phyloP scores from a whole-genome alignment of 2,113 vertebrate genomes.

The Notarius lentiginosus region DNA sequence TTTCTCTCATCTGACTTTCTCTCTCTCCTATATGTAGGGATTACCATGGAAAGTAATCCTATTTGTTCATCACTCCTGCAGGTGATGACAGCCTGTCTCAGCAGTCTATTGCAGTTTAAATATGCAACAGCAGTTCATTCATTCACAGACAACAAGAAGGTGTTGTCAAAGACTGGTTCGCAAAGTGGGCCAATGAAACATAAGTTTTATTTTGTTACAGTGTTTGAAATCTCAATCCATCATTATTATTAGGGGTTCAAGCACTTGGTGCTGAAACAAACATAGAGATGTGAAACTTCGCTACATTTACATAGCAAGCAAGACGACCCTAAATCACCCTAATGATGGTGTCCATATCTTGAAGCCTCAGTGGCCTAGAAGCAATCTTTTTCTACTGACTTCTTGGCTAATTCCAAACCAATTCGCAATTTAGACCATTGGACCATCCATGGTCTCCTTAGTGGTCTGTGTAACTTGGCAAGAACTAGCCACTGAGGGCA shows the following conservation, averaged over 20 bases:
- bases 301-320: background rate
- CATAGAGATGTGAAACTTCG: no score
- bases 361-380: background rate
- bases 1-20: slow-evolving; percentile 48
- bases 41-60: slow-evolving; percentile 67
- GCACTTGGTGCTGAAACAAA: background rate
- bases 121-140: background rate
- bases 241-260: background rate
- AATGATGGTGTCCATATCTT: background rate
- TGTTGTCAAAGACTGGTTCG: background rate
- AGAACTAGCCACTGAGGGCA: background rate
- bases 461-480: no score
- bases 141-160: slow-evolving; percentile 8
- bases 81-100: slow-evolving; percentile 56
- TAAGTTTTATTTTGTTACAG: background rate
- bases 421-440: background rate
- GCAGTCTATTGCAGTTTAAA: slow-evolving; percentile 56
- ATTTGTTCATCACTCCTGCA: slow-evolving; percentile 60
- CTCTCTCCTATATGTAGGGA: slow-evolving; percentile 62
- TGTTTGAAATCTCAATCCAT: background rate
- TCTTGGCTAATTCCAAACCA: background rate
- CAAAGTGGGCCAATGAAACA: background rate
- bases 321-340: background rate
- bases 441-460: background rate
- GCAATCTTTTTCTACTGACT: background rate